Conservation (phyloP, 2,797 vertebrate genomes). For the Cottoperca gobio region DNA sequence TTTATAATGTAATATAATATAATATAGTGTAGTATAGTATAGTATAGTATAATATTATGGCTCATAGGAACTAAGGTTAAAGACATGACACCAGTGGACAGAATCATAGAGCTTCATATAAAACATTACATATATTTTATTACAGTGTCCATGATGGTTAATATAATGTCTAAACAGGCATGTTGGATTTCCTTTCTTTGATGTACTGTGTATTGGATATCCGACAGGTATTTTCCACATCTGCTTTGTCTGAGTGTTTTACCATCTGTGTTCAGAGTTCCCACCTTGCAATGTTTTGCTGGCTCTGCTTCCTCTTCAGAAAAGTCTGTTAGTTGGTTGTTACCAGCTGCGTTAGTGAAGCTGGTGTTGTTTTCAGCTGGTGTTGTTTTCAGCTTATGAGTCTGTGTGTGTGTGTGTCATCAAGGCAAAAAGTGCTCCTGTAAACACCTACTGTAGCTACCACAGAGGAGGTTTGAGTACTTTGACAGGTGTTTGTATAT, state of each 20-base stretch:
- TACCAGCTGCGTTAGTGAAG: too few species aligned
- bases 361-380: too few species aligned
- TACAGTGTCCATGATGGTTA: slow-evolving; percentile 4
- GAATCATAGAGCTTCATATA: not conserved
- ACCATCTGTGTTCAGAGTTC: slow-evolving; percentile 43
- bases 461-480: too few species aligned
- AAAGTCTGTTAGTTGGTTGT: not conserved
- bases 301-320: slow-evolving; percentile 17
- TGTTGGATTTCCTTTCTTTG: slow-evolving; percentile 25
- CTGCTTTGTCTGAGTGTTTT: slow-evolving; percentile 34
- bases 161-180: slow-evolving; percentile 1
- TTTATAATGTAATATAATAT: too few species aligned
- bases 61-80: slow-evolving; percentile 6
- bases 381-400: too few species aligned
- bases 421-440: too few species aligned
- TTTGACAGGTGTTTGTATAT: too few species aligned
- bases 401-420: too few species aligned
- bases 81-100: not conserved
- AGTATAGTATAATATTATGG: slow-evolving; percentile 10
- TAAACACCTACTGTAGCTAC: too few species aligned
- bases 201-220: slow-evolving; percentile 34
- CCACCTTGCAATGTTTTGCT: slow-evolving; percentile 1
- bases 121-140: not conserved
- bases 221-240: slow-evolving; percentile 42
- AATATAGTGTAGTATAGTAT: slow-evolving; percentile 12